Evolutionary conservation across 2,113 vertebrate species (phyloP), one percentile per base, ranked within the genome.

Genomic region (Turdus rufiventris): DNA sequence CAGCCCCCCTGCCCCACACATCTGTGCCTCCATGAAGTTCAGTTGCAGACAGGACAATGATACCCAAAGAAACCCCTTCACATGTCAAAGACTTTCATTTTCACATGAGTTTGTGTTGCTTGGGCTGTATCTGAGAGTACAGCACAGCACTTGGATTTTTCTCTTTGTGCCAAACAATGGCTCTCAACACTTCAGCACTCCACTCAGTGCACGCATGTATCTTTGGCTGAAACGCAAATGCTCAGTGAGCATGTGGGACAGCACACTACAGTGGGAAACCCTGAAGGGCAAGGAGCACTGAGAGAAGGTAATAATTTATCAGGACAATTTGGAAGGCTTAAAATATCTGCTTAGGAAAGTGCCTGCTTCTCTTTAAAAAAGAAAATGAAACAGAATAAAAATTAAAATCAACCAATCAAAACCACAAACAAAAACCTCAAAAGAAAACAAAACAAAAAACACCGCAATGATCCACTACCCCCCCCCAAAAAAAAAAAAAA

Each of bases 41-140:
- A 83, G 71, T 45, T 85, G 40, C 56, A 79, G 73, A 36, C 28
- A 74, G 89, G 48, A 94, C 93, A 81, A 91, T 20, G 74, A 56
- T 7, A 66, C 42, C 73, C 91, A 95, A 88, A 96, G 93, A 96
- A 84, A 85, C 20, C 31, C 62, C 67, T 36, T 87, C 89, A 40
- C 33, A 20, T 94, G 91, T 92, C 92, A 92, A 85, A 96, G 71
- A 21, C 47, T 60, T 75, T 9, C 48, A 80, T 71, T 91, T 70
- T 83, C 38, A 19, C 45, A 57, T 11, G 16, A 63, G 56, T 33
- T 60, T 80, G 48, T 12, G 4, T 75, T 65, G 57, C 50, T 88
- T 61, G 40, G 28, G 25, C 60, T 80, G 0, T 45, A 65, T 80
- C 34, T 83, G 85, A 79, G 90, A 86, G 91, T 19, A 45, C 20